phyloP scores from a whole-genome alignment of 2,888 invertebrate species.

The Sepiola atlantica region DNA sequence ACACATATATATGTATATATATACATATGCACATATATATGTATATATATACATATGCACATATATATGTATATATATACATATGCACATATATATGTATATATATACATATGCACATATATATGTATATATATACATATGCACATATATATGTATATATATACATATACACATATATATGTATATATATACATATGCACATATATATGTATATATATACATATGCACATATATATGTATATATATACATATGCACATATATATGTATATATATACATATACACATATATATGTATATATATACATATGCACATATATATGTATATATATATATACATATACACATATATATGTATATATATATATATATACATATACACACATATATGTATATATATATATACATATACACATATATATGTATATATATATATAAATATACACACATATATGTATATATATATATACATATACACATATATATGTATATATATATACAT shows the following conservation, averaged over 20 bases:
- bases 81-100: background rate
- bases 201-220: background rate
- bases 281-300: background rate
- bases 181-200: background rate
- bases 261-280: background rate
- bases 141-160: background rate
- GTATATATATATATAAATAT: background rate
- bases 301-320: background rate
- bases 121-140: background rate
- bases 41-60: background rate
- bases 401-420: conserved; percentile 6
- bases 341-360: background rate
- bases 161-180: conserved; percentile 6
- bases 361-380: background rate
- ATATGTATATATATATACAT: background rate
- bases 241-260: background rate
- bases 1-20: background rate
- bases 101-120: background rate
- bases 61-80: background rate
- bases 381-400: background rate
- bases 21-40: background rate
- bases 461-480: background rate
- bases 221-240: background rate
- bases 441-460: background rate
- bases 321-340: background rate